Evolutionary conservation across 2,113 vertebrate species (phyloP).

Genomic region (Pogonocichla stellata): DNA sequence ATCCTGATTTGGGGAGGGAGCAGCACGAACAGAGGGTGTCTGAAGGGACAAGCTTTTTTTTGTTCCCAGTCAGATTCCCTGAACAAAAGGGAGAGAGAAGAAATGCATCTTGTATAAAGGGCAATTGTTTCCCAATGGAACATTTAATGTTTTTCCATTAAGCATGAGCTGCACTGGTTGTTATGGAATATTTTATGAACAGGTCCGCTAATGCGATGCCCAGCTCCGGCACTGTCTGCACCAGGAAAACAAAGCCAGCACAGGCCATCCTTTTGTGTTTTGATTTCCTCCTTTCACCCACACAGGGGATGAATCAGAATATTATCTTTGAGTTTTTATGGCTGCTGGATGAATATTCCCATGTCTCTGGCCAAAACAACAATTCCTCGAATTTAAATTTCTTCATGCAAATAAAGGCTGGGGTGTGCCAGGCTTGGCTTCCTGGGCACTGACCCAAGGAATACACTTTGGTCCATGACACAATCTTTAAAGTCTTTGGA

Average conservation of each 20-base stretch:
- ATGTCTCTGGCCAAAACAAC: neutral
- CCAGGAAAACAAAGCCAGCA: conserved; percentile 17
- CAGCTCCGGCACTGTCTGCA: neutral
- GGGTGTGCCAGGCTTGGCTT: neutral
- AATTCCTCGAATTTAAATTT: neutral
- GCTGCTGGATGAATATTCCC: neutral
- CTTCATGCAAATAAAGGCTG: neutral
- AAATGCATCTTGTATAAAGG: conserved; percentile 23
- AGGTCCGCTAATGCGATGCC: neutral
- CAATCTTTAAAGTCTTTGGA: neutral
- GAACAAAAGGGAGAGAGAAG: conserved; percentile 48
- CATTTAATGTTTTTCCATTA: conserved; percentile 24
- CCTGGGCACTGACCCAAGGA: conserved; percentile 15
- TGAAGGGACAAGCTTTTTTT: conserved; percentile 49
- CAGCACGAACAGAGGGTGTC: neutral
- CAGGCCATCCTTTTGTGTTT: neutral
- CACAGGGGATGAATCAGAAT: neutral
- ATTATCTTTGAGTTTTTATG: neutral
- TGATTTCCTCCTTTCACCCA: neutral
- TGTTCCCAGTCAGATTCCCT: conserved; percentile 19
- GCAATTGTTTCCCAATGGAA: conserved; percentile 39
- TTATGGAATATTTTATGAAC: conserved; percentile 27
- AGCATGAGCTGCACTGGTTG: conserved; percentile 20
- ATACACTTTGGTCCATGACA: neutral
- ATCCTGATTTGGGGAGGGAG: conserved; percentile 12